Conservation (phyloP, 2,113 vertebrate genomes). For the Carollia perspicillata region DNA sequence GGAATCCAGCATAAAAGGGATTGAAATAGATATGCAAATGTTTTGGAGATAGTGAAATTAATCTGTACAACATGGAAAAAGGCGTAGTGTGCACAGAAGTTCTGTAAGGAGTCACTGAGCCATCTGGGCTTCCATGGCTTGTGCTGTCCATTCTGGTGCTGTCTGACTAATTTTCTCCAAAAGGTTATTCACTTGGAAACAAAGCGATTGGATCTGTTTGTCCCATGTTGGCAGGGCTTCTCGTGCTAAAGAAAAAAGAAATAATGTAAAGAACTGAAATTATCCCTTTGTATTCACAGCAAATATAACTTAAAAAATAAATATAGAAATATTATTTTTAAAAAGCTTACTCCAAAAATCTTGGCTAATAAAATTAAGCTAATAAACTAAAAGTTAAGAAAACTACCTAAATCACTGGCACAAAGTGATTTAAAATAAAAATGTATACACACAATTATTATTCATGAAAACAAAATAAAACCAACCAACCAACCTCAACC, state of each 20-base stretch:
- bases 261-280: background rate
- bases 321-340: background rate
- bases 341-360: slow-evolving; percentile 1
- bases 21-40: slow-evolving; percentile 42
- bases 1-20: slow-evolving; percentile 59
- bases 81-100: background rate
- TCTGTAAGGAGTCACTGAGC: slow-evolving; percentile 84
- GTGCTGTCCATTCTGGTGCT: slow-evolving; percentile 95
- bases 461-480: background rate
- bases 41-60: slow-evolving; percentile 52
- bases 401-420: background rate
- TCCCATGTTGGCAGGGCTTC: slow-evolving; percentile 98
- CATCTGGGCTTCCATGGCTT: slow-evolving; percentile 98
- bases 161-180: slow-evolving; percentile 96
- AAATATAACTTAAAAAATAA: slow-evolving; percentile 18
- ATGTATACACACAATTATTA: background rate
- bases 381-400: background rate
- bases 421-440: background rate
- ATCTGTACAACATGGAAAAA: slow-evolving; percentile 19
- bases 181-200: slow-evolving; percentile 99
- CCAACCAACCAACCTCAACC: background rate
- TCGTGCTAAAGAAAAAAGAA: slow-evolving; percentile 84
- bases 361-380: slow-evolving; percentile 10
- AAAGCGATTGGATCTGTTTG: slow-evolving; percentile 98
- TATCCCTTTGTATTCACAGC: background rate